These are phyloP conservation scores for Poeciliopsis turneri DNA, from an alignment of 2,797 vertebrate genomes.

Conservation along the genomic window DNA sequence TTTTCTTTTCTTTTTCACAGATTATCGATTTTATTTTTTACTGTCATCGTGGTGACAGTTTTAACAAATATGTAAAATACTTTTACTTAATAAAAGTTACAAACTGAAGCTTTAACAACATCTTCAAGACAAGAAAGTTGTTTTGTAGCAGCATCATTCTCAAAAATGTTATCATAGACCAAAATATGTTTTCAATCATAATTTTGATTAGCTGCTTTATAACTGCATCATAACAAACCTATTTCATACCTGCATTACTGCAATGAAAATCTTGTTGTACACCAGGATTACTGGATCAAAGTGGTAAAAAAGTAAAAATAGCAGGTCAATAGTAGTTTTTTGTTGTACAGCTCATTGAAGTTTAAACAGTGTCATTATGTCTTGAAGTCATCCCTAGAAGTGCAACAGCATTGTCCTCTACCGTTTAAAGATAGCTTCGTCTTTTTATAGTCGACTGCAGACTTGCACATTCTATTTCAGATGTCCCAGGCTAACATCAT, in stretches of 20 bases:
- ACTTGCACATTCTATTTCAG: constrained; percentile 78
- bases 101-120: background rate
- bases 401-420: constrained; percentile 48
- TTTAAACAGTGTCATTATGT: constrained; percentile 49
- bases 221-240: background rate
- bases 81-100: too few relatives aligned
- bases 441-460: constrained; percentile 72
- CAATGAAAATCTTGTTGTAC: background rate
- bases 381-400: constrained; percentile 51
- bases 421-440: constrained; percentile 65
- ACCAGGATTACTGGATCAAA: background rate
- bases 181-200: background rate
- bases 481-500: constrained; percentile 72
- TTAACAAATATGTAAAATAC: too few relatives aligned
- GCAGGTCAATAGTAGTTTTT: constrained; percentile 17
- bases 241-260: background rate
- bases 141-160: background rate
- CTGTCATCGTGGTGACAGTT: too few relatives aligned
- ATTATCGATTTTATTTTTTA: too few relatives aligned
- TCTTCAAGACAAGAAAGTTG: background rate
- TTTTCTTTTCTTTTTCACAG: too few relatives aligned
- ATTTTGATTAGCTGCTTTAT: background rate
- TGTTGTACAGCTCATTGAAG: constrained; percentile 46
- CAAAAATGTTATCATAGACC: background rate
- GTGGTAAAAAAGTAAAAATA: constrained; percentile 5